These are phyloP conservation scores for Percopsis omiscomaycus DNA, from an alignment of 2,797 vertebrate genomes.

Conservation along the genomic window DNA sequence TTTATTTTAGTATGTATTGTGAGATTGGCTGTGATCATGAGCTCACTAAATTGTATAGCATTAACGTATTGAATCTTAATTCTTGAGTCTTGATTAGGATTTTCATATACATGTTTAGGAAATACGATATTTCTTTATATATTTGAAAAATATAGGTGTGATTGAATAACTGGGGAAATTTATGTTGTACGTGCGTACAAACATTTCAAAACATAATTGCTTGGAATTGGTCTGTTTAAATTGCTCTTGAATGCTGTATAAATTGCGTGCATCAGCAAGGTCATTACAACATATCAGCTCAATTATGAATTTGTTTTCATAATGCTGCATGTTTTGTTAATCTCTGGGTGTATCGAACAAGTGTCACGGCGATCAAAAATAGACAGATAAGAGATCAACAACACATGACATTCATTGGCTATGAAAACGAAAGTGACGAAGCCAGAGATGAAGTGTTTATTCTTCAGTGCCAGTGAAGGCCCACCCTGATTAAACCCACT, in stretches of 20 bases:
- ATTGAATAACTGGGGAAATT: too few relatives aligned
- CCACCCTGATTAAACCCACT: conserved; percentile 57
- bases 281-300: conserved; percentile 1
- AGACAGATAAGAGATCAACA: conserved; percentile 38
- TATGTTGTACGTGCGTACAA: too few relatives aligned
- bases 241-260: not conserved
- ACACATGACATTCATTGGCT: conserved; percentile 51
- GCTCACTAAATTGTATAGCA: too few relatives aligned
- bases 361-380: conserved; percentile 15
- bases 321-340: conserved; percentile 9
- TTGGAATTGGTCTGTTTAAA: too few relatives aligned
- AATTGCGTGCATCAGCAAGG: not conserved
- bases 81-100: too few relatives aligned
- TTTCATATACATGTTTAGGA: too few relatives aligned
- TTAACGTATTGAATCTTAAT: too few relatives aligned
- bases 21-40: too few relatives aligned
- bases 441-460: conserved; percentile 46
- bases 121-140: too few relatives aligned
- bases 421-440: conserved; percentile 46
- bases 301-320: conserved; percentile 16
- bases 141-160: too few relatives aligned
- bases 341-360: not conserved
- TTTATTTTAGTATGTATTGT: too few relatives aligned
- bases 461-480: conserved; percentile 47
- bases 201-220: too few relatives aligned